Evolutionary conservation across 2,113 vertebrate genomes (phyloP), one percentile per base, ranked within the genome.

Genomic region (Casuarius casuarius): DNA sequence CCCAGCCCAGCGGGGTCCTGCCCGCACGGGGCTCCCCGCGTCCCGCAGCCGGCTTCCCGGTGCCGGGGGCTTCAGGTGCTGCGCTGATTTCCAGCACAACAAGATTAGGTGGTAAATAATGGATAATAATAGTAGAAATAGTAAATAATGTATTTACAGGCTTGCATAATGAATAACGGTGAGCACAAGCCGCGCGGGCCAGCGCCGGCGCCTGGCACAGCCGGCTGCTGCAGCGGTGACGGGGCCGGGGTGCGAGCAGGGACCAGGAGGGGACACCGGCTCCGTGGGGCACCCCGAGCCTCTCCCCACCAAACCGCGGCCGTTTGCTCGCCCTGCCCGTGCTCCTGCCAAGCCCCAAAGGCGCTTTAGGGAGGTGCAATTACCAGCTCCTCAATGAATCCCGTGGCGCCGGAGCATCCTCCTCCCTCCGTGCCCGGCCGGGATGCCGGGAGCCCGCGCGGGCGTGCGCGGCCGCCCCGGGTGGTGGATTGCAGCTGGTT

Each of bases 61-160:
- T 58, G n/a, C 25, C 1, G 42, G 44, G 18, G 31, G 35, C 73
- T 84, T 59, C 63, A 66, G 65, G 82, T 79, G 82, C 76, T 20
- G 40, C 33, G 2, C 58, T 46, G 63, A 51, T 73, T 95, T 86
- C 72, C 83, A 71, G 66, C 51, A 2, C 67, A 33, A 51, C 74
- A 63, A 62, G 20, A 90, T 84, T 52, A 87, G 58, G 70, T 85
- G 91, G 93, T 97, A 96, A 96, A 97, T 97, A 97, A 97, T 94
- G 80, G 79, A 91, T 88, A 92, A 74, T 94, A 91, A 95, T 92
- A 54, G 49, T 72, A 67, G 87, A 82, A 96, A 97, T 62, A 29
- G 81, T 95, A 95, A 97, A 96, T 96, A 92, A 96, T 96, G 52
- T 76, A 96, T 97, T 97, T 96, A 92, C 72, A 58, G 81, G n/a